Percentiles rank a stretch among this genome's conserved stretches.
phyloP scores from a whole-genome alignment of 2,113 vertebrate species.

The Scomber japonicus region DNA sequence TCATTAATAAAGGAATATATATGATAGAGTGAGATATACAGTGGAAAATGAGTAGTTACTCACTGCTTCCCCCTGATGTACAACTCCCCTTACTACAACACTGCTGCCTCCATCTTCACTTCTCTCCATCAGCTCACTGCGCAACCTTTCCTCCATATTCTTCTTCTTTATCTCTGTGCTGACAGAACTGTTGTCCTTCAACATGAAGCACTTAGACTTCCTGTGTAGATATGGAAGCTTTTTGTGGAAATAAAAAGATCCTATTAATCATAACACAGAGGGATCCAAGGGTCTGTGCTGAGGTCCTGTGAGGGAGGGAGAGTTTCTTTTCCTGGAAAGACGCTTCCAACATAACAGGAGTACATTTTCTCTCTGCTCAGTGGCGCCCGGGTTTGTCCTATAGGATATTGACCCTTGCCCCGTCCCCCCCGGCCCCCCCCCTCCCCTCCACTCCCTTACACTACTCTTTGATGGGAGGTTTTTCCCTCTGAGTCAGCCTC shows the following conservation, averaged over 20 bases:
- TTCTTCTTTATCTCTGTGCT: background rate
- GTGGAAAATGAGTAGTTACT: background rate
- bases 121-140: background rate
- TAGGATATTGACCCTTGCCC: slow-evolving; percentile 12
- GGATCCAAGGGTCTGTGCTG: background rate
- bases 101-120: slow-evolving; percentile 9
- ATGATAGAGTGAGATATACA: too few relatives aligned
- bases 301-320: slow-evolving; percentile 4
- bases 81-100: background rate
- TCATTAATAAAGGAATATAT: too few relatives aligned
- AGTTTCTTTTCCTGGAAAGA: slow-evolving; percentile 4
- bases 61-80: background rate
- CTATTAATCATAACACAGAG: background rate
- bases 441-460: too few relatives aligned
- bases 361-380: too few relatives aligned
- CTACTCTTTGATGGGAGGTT: background rate
- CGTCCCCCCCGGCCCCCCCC: background rate
- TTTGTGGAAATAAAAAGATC: background rate
- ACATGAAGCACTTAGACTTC: background rate
- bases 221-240: background rate
- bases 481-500: slow-evolving; percentile 1
- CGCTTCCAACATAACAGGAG: background rate
- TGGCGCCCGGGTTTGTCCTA: background rate
- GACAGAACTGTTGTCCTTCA: background rate
- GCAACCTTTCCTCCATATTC: background rate